Evolutionary conservation across 2,888 invertebrate genomes (phyloP).

Genomic region (Pandemis heparana): DNA sequence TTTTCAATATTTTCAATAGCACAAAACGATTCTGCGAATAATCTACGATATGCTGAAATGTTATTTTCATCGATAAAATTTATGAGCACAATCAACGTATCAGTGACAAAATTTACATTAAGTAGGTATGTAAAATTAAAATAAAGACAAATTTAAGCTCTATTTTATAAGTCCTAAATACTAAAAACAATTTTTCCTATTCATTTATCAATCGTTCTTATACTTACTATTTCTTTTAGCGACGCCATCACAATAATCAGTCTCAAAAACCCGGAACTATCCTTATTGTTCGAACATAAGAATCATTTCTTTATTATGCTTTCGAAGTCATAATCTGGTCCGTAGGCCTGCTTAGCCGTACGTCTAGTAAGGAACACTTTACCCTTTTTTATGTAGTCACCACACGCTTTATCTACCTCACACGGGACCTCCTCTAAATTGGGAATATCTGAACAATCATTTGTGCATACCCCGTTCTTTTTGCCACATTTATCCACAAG

Average conservation of each 20-base stretch:
- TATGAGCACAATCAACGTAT: slow-evolving; percentile 41
- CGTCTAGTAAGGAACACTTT: slow-evolving; percentile 72
- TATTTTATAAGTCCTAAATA: slow-evolving; percentile 40
- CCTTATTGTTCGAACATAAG: slow-evolving; percentile 58
- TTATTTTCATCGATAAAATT: slow-evolving; percentile 54
- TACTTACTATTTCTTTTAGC: slow-evolving; percentile 43
- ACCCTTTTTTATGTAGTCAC: slow-evolving; percentile 70
- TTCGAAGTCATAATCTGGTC: slow-evolving; percentile 68
- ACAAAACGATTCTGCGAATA: slow-evolving; percentile 45
- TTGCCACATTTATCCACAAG: slow-evolving; percentile 50
- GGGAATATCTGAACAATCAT: slow-evolving; percentile 55
- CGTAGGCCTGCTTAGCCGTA: slow-evolving; percentile 66
- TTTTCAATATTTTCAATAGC: slow-evolving; percentile 56
- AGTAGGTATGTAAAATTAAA: slow-evolving; percentile 24
- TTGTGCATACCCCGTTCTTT: slow-evolving; percentile 57
- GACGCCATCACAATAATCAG: slow-evolving; percentile 79
- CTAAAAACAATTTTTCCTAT: slow-evolving; percentile 41
- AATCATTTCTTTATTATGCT: slow-evolving; percentile 79
- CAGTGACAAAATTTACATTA: slow-evolving; percentile 40
- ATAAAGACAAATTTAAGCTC: slow-evolving; percentile 39
- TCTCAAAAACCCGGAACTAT: slow-evolving; percentile 73
- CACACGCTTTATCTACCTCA: slow-evolving; percentile 68
- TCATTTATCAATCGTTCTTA: slow-evolving; percentile 39
- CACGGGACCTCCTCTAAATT: slow-evolving; percentile 66
- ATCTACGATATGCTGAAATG: slow-evolving; percentile 71